These are phyloP conservation scores for Listronotus oregonensis DNA, from an alignment of 1,140 invertebrate genomes.

Conservation along the genomic window DNA sequence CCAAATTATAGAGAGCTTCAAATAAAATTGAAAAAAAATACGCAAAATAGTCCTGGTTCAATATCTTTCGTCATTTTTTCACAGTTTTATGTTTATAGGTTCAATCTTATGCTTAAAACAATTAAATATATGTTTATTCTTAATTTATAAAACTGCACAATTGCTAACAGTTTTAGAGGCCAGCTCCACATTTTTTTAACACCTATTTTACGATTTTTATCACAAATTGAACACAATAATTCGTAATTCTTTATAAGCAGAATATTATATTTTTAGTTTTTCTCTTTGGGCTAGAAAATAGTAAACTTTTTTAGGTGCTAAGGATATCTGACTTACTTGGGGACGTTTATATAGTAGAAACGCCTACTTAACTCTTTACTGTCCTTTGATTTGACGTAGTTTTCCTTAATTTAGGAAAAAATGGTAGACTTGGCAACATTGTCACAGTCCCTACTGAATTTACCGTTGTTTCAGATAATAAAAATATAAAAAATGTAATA, in stretches of 20 bases:
- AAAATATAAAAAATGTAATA: no score
- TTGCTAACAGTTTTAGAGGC: slow-evolving; percentile 6
- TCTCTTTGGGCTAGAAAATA: neutral
- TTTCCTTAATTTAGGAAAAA: no score
- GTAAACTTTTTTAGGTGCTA: neutral
- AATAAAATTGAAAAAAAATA: no score
- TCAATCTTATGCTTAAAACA: neutral
- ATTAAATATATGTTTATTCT: neutral
- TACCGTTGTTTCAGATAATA: no score
- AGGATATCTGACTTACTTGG: neutral
- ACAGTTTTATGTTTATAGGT: slow-evolving; percentile 5
- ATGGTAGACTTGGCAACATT: no score
- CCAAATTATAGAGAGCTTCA: no score
- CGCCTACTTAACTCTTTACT: no score
- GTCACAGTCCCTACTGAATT: no score
- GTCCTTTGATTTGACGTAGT: no score
- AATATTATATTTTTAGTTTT: neutral
- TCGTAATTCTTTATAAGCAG: neutral
- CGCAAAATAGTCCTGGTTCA: slow-evolving; percentile 5
- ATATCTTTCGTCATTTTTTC: slow-evolving; percentile 19
- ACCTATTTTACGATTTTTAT: slow-evolving; percentile 21
- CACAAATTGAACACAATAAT: slow-evolving; percentile 30
- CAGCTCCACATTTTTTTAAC: slow-evolving; percentile 18
- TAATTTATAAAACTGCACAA: slow-evolving; percentile 4
- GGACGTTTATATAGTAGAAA: no score